phyloP scores from a whole-genome alignment of 2,888 invertebrate species.

The Ditula angustiorana region DNA sequence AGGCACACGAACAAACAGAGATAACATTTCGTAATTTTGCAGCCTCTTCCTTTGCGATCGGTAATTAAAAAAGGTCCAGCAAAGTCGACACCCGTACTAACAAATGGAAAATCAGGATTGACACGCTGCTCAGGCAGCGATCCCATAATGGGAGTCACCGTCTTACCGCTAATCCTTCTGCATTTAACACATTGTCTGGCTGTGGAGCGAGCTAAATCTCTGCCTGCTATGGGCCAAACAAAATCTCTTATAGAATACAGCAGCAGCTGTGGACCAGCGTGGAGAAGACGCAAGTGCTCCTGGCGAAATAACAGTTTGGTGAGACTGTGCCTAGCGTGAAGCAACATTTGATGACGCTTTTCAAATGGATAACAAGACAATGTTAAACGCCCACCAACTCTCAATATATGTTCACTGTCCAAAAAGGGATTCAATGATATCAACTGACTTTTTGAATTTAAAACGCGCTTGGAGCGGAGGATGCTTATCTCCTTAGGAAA shows the following conservation, averaged over 20 bases:
- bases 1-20: too few species aligned
- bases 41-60: too few species aligned
- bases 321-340: background rate
- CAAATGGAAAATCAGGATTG: too few species aligned
- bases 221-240: slow-evolving; percentile 4
- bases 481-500: background rate
- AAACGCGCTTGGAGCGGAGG: background rate
- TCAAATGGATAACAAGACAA: background rate
- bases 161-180: too few species aligned
- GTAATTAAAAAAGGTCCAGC: too few species aligned
- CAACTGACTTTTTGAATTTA: background rate
- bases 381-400: background rate
- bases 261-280: background rate
- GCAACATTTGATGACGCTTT: background rate
- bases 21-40: too few species aligned
- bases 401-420: background rate
- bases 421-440: background rate
- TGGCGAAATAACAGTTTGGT: background rate
- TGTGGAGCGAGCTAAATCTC: too few species aligned
- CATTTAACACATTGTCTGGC: too few species aligned
- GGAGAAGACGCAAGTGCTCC: background rate
- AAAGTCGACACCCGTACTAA: too few species aligned
- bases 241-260: background rate
- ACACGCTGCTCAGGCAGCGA: too few species aligned
- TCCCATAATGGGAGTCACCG: too few species aligned